Percentiles rank a stretch among this genome's conserved stretches.
These are phyloP conservation scores for Hippopotamyrus pictus DNA, from an alignment of 2,797 vertebrate genomes.

Conservation along the genomic window DNA sequence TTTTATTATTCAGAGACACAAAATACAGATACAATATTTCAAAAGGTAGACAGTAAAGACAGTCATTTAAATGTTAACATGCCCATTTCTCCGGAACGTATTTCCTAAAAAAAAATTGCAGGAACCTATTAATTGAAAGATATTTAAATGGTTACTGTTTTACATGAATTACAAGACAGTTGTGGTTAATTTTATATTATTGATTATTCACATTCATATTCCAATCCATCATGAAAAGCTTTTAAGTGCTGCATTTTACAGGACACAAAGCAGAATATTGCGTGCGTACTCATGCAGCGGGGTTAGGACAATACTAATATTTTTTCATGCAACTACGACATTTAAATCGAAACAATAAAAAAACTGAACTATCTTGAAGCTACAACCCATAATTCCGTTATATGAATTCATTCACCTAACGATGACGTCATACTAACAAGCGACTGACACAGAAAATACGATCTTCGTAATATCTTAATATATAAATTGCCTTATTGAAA, in stretches of 20 bases:
- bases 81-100: neutral
- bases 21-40: neutral
- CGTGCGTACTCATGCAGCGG: neutral
- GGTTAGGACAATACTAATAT: slow-evolving; percentile 7
- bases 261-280: neutral
- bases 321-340: slow-evolving; percentile 13
- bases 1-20: slow-evolving; percentile 24
- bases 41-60: neutral
- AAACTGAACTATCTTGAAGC: neutral
- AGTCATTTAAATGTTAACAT: neutral
- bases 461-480: neutral
- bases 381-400: neutral
- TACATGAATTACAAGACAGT: neutral
- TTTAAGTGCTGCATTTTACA: neutral
- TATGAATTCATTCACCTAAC: neutral
- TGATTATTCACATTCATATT: neutral
- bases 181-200: neutral
- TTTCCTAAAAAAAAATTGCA: neutral
- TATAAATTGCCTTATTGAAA: neutral
- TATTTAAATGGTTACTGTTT: neutral
- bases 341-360: neutral
- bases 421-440: neutral
- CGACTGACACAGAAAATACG: neutral
- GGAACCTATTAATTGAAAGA: neutral
- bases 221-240: neutral